Evolutionary conservation across 1,140 invertebrate genomes (phyloP).

Genomic region (Tetragonula clypearis): DNA sequence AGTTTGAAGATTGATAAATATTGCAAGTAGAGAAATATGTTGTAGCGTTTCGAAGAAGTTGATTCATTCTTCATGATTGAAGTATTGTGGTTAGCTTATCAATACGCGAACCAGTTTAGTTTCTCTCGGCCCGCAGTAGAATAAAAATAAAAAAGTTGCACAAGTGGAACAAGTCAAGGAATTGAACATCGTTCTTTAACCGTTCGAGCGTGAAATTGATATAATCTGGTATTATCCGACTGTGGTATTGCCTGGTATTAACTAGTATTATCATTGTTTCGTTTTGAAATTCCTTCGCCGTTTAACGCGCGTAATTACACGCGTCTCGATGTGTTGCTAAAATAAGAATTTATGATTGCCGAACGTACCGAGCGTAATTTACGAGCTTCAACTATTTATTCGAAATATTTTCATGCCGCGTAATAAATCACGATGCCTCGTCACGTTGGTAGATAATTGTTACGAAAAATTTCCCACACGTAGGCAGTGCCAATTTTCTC

Average conservation of each 20-base stretch:
- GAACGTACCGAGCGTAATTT: neutral
- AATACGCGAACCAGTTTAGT: neutral
- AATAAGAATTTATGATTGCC: neutral
- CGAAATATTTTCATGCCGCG: too few species aligned
- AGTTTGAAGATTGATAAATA: too few species aligned
- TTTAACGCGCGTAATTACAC: neutral
- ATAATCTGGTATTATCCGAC: too few species aligned
- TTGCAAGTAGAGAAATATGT: neutral
- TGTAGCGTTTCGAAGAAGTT: neutral
- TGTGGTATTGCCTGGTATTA: neutral
- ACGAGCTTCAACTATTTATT: neutral
- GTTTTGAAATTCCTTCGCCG: neutral
- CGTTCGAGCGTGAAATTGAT: slow-evolving; percentile 16
- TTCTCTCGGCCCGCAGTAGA: neutral
- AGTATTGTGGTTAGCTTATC: neutral
- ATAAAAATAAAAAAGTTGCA: neutral
- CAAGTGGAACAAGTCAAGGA: neutral
- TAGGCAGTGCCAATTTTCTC: neutral
- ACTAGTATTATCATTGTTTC: neutral
- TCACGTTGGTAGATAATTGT: neutral
- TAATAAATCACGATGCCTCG: neutral
- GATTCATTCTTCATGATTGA: neutral
- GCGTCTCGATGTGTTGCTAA: neutral
- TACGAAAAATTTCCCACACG: neutral
- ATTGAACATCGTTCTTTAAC: neutral